These are phyloP conservation scores for Penaeus indicus DNA, from an alignment of 1,140 invertebrate genomes.

Conservation along the genomic window DNA sequence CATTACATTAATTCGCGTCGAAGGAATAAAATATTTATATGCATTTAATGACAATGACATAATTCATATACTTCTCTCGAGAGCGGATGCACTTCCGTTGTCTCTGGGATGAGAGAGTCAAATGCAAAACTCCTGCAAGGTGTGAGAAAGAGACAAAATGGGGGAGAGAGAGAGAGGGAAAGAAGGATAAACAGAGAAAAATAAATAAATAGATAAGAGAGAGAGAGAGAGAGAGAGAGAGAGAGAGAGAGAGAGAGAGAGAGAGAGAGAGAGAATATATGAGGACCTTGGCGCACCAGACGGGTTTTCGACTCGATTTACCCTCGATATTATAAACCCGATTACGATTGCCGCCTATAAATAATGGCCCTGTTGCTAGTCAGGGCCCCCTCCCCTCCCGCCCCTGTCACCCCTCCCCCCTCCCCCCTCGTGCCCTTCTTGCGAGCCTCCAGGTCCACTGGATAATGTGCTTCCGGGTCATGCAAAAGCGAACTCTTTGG, in stretches of 20 bases:
- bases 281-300: neutral
- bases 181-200: neutral
- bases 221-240: neutral
- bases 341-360: neutral
- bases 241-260: neutral
- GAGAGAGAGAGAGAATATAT: neutral
- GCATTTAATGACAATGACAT: no score
- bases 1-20: neutral
- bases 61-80: no score
- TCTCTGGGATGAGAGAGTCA: neutral
- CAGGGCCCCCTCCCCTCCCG: conserved; percentile 13
- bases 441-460: neutral
- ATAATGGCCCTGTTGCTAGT: conserved; percentile 4
- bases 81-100: no score
- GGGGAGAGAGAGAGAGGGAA: neutral
- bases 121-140: no score
- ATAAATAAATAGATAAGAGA: neutral
- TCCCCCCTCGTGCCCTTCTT: neutral
- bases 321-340: conserved; percentile 5
- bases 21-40: neutral
- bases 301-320: neutral
- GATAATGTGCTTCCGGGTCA: no score
- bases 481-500: no score
- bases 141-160: neutral
- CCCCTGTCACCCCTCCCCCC: neutral